Percentiles rank a stretch among this genome's conserved stretches.
Conservation (phyloP, 2,113 vertebrate species). For the Pseudorhombus dupliciocellatus region DNA sequence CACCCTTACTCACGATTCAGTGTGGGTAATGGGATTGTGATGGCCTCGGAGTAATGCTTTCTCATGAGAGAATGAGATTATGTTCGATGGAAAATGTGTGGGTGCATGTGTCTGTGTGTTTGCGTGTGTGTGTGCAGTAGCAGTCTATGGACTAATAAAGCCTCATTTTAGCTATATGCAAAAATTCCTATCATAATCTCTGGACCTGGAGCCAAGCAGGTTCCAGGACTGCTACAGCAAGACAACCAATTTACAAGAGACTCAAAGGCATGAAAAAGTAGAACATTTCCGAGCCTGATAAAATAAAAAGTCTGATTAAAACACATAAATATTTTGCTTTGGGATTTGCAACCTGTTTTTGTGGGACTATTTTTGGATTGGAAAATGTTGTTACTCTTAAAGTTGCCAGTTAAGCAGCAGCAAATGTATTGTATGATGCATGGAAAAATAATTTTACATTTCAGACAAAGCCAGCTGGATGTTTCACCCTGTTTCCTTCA, state of each 20-base stretch:
- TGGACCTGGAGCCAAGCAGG: constrained; percentile 56
- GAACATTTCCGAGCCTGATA: constrained; percentile 18
- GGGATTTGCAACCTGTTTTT: not conserved
- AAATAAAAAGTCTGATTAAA: not conserved
- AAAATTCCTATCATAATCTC: constrained; percentile 47
- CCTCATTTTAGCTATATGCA: constrained; percentile 66
- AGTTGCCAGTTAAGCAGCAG: constrained; percentile 11
- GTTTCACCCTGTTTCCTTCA: not conserved
- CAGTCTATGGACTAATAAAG: constrained; percentile 68
- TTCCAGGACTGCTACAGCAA: constrained; percentile 60
- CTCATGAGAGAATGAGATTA: constrained; percentile 82
- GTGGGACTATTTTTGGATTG: not conserved
- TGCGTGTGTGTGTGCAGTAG: constrained; percentile 29
- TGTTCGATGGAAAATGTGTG: constrained; percentile 56
- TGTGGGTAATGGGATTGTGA: constrained; percentile 81
- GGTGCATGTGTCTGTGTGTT: constrained; percentile 18
- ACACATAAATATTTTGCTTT: not conserved
- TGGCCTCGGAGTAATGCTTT: constrained; percentile 78
- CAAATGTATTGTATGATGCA: no score
- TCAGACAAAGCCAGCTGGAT: no score
- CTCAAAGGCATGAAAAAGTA: constrained; percentile 42
- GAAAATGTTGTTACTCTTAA: not conserved
- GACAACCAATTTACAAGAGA: constrained; percentile 50
- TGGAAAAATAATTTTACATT: no score
- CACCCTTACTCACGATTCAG: constrained; percentile 76